Evolutionary conservation across 2,113 vertebrate species (phyloP), one percentile per base, ranked within the genome.

Genomic region (Gallinago jamesoni): DNA sequence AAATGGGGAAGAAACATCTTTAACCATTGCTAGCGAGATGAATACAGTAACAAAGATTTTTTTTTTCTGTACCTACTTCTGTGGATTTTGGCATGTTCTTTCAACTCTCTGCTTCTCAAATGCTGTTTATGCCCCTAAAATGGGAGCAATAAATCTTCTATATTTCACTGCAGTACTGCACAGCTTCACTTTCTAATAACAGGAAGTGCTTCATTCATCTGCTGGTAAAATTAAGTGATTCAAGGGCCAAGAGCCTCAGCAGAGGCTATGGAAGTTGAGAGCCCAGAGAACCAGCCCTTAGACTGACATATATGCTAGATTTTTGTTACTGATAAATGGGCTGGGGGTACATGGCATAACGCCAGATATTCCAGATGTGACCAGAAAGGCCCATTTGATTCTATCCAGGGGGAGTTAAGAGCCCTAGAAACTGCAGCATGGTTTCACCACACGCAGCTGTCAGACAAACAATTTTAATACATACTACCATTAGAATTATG

Each of bases 291-390:
- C 9, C 52, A 72, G 66, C 16, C n/a, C 45, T 33, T 2, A 47
- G 56, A 12, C 52, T 66, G 33, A 60, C 19, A 68, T 16, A 55
- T 1, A 3, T 3, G 43, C 33, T 1, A 33, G 33, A 18, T 50
- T 75, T 84, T 35, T 70, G 47, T 60, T 31, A 60, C 0, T 0
- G 33, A 27, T 52, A 7, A 37, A 56, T 3, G 27, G 27, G 31
- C 16, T 77, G 28, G 21, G 23, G 21, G n/a, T 39, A 48, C 3
- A 23, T 1, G 30, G 66, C 45, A 43, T 43, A 43, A 43, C 41
- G 22, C 7, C 72, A 33, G 22, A 50, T 74, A 41, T 80, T 47
- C 64, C 84, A 67, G 52, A 80, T 17, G 37, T 1, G 9, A 90
- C 84, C 13, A 82, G 43, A 78, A 90, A 77, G 33, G 19, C 25